Evolutionary conservation across 2,888 invertebrate genomes (phyloP), one percentile per base, ranked within the genome.

Genomic region (Ferdinandea cuprea): DNA sequence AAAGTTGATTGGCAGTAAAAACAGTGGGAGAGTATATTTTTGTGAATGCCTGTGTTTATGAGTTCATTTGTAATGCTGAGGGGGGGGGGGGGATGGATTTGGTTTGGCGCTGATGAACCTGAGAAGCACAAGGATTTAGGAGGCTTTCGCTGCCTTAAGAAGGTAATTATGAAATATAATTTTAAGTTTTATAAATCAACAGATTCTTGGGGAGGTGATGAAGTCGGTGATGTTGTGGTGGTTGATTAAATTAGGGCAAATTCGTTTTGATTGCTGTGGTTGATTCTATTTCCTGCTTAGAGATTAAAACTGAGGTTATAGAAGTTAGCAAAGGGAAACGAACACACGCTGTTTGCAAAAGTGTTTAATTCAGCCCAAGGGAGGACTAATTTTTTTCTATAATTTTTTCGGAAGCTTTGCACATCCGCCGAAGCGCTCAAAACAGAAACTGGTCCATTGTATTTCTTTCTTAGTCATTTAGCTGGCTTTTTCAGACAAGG

Each of bases 1-100:
- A 83, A 83, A 77, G 40, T 50, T 83, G 83, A 83, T 78, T 77
- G 83, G 68, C 63, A 77, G 76, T 72, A 63, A 77, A n/a, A 72
- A 71, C 73, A 68, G 68, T 50, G 48, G 73, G 61, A 46, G 56
- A 40, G 32, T 21, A 35, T 68, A 54, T 61, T 44, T 77, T 56
- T 71, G 42, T 15, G 44, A 54, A 72, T 40, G 72, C 54, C 44
- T 61, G 72, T 63, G 72, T 72, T 72, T 72, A 72, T 72, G 63
- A 54, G 72, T 72, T 63, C 46, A 72, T 72, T 72, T 61, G 54
- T 44, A 54, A 54, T 72, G 44, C 35, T 2, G 25, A 5, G 25
- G 25, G 15, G 13, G 8, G 6, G 15, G 25, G 25, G 25, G 25
- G 25, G 15, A 19, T 19, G 6, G 15, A 42, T 8, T 13, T 2